Evolutionary conservation across 2,797 vertebrate species (phyloP).

Genomic region (Girardinus metallicus): DNA sequence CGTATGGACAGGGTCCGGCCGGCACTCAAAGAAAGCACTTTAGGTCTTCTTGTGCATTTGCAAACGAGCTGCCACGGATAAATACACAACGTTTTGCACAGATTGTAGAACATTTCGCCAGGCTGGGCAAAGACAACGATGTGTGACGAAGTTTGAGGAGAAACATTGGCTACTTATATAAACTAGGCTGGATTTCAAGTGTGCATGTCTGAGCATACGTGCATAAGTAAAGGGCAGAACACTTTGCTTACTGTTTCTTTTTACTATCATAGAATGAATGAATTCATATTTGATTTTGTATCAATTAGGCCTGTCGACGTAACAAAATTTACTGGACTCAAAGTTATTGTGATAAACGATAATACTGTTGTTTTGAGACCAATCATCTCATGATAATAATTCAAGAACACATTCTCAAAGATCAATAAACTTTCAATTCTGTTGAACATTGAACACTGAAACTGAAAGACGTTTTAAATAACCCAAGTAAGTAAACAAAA

Average conservation of each 20-base stretch:
- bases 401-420: too few species aligned
- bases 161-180: constrained; percentile 59
- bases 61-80: constrained; percentile 7
- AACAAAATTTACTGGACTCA: too few species aligned
- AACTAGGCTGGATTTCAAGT: constrained; percentile 55
- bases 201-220: constrained; percentile 36
- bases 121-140: constrained; percentile 8
- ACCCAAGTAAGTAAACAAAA: too few species aligned
- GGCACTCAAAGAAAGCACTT: constrained; percentile 2
- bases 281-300: constrained; percentile 1
- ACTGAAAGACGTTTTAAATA: too few species aligned
- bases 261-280: neutral
- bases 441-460: too few species aligned
- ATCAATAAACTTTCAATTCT: too few species aligned
- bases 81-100: constrained; percentile 11
- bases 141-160: constrained; percentile 57
- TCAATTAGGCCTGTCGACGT: neutral
- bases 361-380: too few species aligned
- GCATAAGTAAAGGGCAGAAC: constrained; percentile 32
- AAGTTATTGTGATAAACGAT: too few species aligned
- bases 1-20: constrained; percentile 15
- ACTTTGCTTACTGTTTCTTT: constrained; percentile 7
- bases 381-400: too few species aligned
- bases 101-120: constrained; percentile 8
- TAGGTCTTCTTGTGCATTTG: constrained; percentile 22